Percentiles rank a stretch among this genome's conserved stretches.
Conservation (phyloP, 1,140 invertebrate genomes). For the Spodoptera frugiperda region DNA sequence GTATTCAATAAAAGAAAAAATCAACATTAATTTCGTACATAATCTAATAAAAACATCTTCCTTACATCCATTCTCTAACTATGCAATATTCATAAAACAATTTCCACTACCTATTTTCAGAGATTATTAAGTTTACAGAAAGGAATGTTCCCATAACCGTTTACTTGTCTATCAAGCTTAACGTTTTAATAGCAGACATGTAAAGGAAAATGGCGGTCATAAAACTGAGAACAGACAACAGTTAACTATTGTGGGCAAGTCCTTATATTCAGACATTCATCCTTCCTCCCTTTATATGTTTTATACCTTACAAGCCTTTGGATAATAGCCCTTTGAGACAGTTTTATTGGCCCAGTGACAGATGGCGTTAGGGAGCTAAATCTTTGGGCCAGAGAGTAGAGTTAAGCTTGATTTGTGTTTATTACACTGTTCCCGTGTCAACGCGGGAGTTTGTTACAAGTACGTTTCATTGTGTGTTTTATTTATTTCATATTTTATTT, state of each 20-base stretch:
- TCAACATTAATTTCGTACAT: no score
- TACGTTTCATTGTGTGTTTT: no score
- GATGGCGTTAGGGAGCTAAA: neutral
- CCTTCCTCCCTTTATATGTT: slow-evolving; percentile 26
- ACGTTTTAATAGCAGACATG: slow-evolving; percentile 1
- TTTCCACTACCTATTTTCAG: no score
- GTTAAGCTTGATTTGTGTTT: no score
- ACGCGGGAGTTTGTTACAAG: no score
- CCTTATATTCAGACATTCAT: slow-evolving; percentile 1
- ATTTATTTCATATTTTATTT: no score
- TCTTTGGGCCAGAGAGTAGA: neutral
- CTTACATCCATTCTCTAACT: no score
- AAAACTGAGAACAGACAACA: slow-evolving; percentile 19
- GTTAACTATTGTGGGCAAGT: slow-evolving; percentile 4
- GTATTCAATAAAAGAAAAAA: no score
- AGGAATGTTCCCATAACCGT: neutral
- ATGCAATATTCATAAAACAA: no score
- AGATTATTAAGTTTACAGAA: neutral
- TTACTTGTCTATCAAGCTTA: slow-evolving; percentile 23
- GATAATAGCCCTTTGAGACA: slow-evolving; percentile 14
- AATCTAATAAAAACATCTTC: no score
- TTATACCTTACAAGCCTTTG: slow-evolving; percentile 14
- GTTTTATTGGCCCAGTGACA: slow-evolving; percentile 24
- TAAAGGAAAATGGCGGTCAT: slow-evolving; percentile 16
- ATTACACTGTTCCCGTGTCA: no score